Evolutionary conservation across 2,888 invertebrate species (phyloP).

Genomic region (Morpho achilles): DNA sequence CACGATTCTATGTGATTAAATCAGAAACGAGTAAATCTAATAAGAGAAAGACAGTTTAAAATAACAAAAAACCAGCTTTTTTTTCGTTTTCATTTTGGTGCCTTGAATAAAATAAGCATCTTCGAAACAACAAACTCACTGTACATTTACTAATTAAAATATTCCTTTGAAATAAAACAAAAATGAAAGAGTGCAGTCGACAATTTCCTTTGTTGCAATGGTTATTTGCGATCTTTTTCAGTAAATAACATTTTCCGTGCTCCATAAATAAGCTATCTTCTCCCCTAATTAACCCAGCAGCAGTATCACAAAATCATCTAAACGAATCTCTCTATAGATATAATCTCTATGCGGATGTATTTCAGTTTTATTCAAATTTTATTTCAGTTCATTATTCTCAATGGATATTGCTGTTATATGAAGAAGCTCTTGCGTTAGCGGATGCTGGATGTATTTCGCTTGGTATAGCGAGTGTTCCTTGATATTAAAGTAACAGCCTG

Average conservation of each 20-base stretch:
- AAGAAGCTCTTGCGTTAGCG: background rate
- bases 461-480: background rate
- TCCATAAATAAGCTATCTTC: conserved; percentile 13
- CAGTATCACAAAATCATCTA: conserved; percentile 7
- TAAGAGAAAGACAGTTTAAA: too few species aligned
- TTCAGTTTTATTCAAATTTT: background rate
- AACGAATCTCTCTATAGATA: background rate
- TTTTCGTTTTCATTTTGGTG: too few species aligned
- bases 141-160: too few species aligned
- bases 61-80: too few species aligned
- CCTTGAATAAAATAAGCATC: too few species aligned
- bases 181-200: background rate
- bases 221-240: background rate
- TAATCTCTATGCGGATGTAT: background rate
- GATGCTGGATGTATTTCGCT: background rate
- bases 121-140: too few species aligned
- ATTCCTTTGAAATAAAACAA: too few species aligned
- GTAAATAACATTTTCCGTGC: conserved; percentile 5
- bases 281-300: conserved; percentile 19
- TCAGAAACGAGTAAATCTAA: too few species aligned
- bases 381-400: background rate
- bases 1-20: too few species aligned
- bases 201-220: conserved; percentile 2
- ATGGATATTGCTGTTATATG: background rate
- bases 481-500: background rate